phyloP scores from a whole-genome alignment of 2,888 invertebrate species.

The Cybosia mesomella region DNA sequence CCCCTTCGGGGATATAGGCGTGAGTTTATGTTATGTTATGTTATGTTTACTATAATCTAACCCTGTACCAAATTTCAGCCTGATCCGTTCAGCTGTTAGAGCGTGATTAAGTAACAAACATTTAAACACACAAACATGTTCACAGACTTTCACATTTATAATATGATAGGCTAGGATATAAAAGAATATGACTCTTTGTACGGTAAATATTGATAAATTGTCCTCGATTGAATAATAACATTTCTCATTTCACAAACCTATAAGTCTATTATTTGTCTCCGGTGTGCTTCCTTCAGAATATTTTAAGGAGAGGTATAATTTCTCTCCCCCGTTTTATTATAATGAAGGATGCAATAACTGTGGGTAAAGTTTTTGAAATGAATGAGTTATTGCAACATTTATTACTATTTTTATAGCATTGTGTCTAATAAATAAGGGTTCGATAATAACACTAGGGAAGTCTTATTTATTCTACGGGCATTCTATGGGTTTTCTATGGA shows the following conservation, averaged over 20 bases:
- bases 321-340: conserved; percentile 48
- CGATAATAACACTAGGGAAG: conserved; percentile 27
- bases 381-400: conserved; percentile 51
- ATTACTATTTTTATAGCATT: conserved; percentile 49
- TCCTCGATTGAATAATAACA: conserved; percentile 22
- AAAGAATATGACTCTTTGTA: neutral
- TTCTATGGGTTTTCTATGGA: neutral
- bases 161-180: no score
- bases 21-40: no score
- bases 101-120: no score
- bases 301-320: conserved; percentile 44
- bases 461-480: conserved; percentile 41
- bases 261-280: conserved; percentile 45
- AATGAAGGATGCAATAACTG: conserved; percentile 50
- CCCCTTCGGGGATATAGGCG: no score
- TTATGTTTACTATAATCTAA: no score
- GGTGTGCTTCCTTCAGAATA: conserved; percentile 41
- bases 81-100: no score
- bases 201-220: neutral
- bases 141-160: no score
- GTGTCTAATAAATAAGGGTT: conserved; percentile 43
- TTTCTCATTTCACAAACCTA: conserved; percentile 29
- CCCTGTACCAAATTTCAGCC: no score
- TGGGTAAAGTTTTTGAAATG: conserved; percentile 37
- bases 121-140: no score